Evolutionary conservation across 2,113 vertebrate genomes (phyloP).

Genomic region (Hippocampus guttulatus): DNA sequence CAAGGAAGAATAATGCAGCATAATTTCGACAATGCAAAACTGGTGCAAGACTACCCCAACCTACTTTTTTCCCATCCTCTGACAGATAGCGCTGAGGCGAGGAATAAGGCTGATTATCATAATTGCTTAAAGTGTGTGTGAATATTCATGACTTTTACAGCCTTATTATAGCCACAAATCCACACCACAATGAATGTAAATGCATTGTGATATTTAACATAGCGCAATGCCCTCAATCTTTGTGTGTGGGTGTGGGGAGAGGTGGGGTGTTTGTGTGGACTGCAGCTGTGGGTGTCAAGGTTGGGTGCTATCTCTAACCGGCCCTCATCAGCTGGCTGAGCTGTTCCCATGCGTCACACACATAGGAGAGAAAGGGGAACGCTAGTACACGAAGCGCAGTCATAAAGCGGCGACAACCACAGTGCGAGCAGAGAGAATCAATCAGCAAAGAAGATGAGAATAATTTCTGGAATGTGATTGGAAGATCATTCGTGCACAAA

Average conservation of each 20-base stretch:
- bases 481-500: not conserved
- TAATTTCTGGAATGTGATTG: not conserved
- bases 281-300: conserved; percentile 68
- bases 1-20: conserved; percentile 39
- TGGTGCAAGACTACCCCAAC: conserved; percentile 49
- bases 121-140: conserved; percentile 74
- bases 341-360: conserved; percentile 51
- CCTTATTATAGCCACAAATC: conserved; percentile 72
- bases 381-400: conserved; percentile 10
- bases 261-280: conserved; percentile 22
- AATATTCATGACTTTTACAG: conserved; percentile 71
- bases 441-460: not conserved
- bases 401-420: not conserved
- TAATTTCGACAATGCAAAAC: conserved; percentile 52
- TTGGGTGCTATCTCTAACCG: conserved; percentile 61
- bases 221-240: conserved; percentile 53
- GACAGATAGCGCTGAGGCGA: conserved; percentile 60
- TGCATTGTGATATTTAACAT: conserved; percentile 66
- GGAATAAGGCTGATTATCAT: conserved; percentile 71
- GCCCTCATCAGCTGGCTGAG: conserved; percentile 56
- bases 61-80: conserved; percentile 64
- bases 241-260: conserved; percentile 13
- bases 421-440: conserved; percentile 4
- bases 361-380: conserved; percentile 21
- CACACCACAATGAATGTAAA: conserved; percentile 68